Conservation (phyloP, 2,888 invertebrate species). For the Hirtodrosophila confusa region DNA sequence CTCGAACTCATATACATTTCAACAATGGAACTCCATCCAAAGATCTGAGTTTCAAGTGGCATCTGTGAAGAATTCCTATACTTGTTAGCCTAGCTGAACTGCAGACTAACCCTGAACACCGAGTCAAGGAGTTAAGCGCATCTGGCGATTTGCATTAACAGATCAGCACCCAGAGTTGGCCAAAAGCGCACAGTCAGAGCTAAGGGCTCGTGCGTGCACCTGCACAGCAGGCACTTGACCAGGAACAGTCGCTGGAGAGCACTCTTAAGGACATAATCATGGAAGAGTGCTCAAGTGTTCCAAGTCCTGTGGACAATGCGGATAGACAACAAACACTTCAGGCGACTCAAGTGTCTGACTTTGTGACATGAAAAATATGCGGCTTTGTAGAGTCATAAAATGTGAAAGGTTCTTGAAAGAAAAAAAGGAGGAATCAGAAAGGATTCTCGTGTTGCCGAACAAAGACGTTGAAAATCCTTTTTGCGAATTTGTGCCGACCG, state of each 20-base stretch:
- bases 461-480: slow-evolving; percentile 65
- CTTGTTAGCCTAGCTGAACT: neutral
- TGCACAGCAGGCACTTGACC: slow-evolving; percentile 56
- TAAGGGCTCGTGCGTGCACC: slow-evolving; percentile 59
- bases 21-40: too few species aligned
- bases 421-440: slow-evolving; percentile 38
- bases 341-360: slow-evolving; percentile 73
- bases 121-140: slow-evolving; percentile 49
- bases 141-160: slow-evolving; percentile 39
- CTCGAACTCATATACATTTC: too few species aligned
- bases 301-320: slow-evolving; percentile 41
- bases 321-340: slow-evolving; percentile 68
- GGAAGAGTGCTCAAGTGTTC: slow-evolving; percentile 34
- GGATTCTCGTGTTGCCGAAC: slow-evolving; percentile 57
- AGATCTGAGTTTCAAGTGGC: too few species aligned
- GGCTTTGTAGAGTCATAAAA: slow-evolving; percentile 51
- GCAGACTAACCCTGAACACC: slow-evolving; percentile 1
- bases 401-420: slow-evolving; percentile 66
- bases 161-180: slow-evolving; percentile 26
- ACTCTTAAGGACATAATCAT: neutral
- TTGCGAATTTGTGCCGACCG: slow-evolving; percentile 73
- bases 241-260: slow-evolving; percentile 12
- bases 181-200: slow-evolving; percentile 54
- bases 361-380: slow-evolving; percentile 56
- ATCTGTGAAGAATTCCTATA: too few species aligned